phyloP scores from a whole-genome alignment of 2,113 vertebrate genomes.

The Cyprinodon variegatus region DNA sequence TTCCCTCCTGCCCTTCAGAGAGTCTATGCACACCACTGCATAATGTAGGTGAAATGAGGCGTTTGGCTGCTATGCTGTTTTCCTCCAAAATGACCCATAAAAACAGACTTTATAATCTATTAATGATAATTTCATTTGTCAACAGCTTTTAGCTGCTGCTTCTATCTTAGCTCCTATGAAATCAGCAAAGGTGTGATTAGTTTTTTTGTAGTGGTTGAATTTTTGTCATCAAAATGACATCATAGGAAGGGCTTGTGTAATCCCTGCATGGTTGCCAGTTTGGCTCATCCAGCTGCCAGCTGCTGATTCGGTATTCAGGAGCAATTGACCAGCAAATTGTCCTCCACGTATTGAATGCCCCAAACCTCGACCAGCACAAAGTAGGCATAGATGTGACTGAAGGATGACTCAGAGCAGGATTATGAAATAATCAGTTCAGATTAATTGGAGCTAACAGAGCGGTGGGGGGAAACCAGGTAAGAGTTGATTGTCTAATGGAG shows the following conservation, averaged over 20 bases:
- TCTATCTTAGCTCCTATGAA: too few species aligned
- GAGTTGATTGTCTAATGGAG: too few species aligned
- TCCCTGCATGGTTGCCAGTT: background rate
- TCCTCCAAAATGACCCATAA: too few species aligned
- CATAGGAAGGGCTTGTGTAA: background rate
- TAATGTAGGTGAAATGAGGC: too few species aligned
- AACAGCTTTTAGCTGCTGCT: too few species aligned
- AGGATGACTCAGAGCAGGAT: background rate
- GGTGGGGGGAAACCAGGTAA: background rate
- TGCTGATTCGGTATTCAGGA: background rate
- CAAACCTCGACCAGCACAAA: background rate
- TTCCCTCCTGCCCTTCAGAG: too few species aligned
- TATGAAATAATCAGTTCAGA: background rate
- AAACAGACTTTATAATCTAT: too few species aligned
- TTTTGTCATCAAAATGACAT: background rate
- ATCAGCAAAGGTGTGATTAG: too few species aligned
- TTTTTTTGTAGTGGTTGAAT: background rate
- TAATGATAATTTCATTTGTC: too few species aligned
- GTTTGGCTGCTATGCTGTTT: too few species aligned
- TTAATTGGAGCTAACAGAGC: background rate
- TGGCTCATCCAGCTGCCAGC: background rate
- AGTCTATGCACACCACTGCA: too few species aligned
- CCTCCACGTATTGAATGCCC: background rate
- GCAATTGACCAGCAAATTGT: background rate
- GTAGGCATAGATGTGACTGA: background rate